These are phyloP conservation scores for Acrobasis repandana DNA, from an alignment of 2,888 invertebrate species.

Conservation along the genomic window DNA sequence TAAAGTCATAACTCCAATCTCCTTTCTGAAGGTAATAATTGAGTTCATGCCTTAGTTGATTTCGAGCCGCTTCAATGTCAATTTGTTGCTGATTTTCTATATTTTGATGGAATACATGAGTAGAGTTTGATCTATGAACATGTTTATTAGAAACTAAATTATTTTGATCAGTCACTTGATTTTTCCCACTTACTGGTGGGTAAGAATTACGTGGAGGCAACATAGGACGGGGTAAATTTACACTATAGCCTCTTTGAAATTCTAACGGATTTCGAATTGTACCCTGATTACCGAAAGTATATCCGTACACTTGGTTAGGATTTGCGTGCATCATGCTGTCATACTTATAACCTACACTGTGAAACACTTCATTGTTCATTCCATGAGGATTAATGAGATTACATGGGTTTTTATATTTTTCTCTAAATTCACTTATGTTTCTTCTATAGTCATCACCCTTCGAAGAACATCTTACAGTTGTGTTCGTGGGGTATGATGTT, in stretches of 20 bases:
- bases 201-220: slow-evolving; percentile 85
- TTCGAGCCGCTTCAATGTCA: slow-evolving; percentile 74
- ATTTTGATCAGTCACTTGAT: slow-evolving; percentile 77
- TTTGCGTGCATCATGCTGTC: slow-evolving; percentile 67
- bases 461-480: slow-evolving; percentile 65
- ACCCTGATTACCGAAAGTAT: slow-evolving; percentile 82
- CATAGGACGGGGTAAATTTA: slow-evolving; percentile 82
- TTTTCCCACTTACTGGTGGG: slow-evolving; percentile 83
- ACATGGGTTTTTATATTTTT: slow-evolving; percentile 84
- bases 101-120: slow-evolving; percentile 81
- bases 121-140: slow-evolving; percentile 85
- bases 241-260: slow-evolving; percentile 81
- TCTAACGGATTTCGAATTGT: slow-evolving; percentile 81
- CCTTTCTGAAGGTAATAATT: slow-evolving; percentile 79
- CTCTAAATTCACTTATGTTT: slow-evolving; percentile 84
- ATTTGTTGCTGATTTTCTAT: slow-evolving; percentile 65
- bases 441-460: slow-evolving; percentile 82
- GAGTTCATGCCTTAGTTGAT: slow-evolving; percentile 74
- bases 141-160: slow-evolving; percentile 78
- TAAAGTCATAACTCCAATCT: slow-evolving; percentile 78
- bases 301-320: slow-evolving; percentile 77
- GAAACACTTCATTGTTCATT: slow-evolving; percentile 73
- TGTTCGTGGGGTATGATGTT: slow-evolving; percentile 71
- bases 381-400: slow-evolving; percentile 62
- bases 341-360: slow-evolving; percentile 73